A percentile compares a stretch with the other conserved stretches of the same genome.
phyloP scores from a whole-genome alignment of 2,888 invertebrate genomes.

The Aplocera efformata region DNA sequence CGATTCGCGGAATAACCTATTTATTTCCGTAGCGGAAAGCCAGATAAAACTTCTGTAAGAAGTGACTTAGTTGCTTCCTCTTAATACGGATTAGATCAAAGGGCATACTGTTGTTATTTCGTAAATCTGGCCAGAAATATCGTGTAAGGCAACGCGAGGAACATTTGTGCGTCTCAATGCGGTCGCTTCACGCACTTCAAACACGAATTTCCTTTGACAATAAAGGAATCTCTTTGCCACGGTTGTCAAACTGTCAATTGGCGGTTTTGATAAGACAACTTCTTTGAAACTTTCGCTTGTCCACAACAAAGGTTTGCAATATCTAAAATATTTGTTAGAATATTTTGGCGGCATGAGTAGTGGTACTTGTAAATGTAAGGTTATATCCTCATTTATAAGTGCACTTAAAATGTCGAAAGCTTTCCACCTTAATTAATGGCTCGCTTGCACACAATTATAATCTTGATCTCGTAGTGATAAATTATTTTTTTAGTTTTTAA shows the following conservation, averaged over 20 bases:
- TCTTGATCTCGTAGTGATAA: too few species aligned
- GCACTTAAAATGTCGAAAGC: too few species aligned
- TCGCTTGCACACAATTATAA: too few species aligned
- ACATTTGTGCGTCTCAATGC: slow-evolving; percentile 23
- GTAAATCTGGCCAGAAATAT: slow-evolving; percentile 13
- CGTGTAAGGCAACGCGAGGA: slow-evolving; percentile 9
- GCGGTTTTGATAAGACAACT: slow-evolving; percentile 26
- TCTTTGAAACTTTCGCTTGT: slow-evolving; percentile 27
- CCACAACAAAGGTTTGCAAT: slow-evolving; percentile 25
- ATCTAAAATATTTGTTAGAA: slow-evolving; percentile 19
- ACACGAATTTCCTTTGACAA: slow-evolving; percentile 25
- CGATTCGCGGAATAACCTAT: slow-evolving; percentile 24
- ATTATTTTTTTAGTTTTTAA: too few species aligned
- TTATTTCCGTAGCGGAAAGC: slow-evolving; percentile 21
- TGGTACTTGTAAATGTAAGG: too few species aligned
- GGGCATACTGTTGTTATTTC: slow-evolving; percentile 7
- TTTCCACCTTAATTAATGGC: too few species aligned
- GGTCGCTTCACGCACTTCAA: slow-evolving; percentile 24
- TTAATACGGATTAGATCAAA: slow-evolving; percentile 20
- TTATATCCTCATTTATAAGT: too few species aligned
- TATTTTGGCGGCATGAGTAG: slow-evolving; percentile 16
- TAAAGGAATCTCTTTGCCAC: slow-evolving; percentile 21
- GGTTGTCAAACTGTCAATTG: slow-evolving; percentile 31
- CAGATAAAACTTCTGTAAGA: slow-evolving; percentile 16
- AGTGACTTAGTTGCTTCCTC: slow-evolving; percentile 13